Conservation (phyloP, 2,888 invertebrate species). For the Eustalomyia histrio region DNA sequence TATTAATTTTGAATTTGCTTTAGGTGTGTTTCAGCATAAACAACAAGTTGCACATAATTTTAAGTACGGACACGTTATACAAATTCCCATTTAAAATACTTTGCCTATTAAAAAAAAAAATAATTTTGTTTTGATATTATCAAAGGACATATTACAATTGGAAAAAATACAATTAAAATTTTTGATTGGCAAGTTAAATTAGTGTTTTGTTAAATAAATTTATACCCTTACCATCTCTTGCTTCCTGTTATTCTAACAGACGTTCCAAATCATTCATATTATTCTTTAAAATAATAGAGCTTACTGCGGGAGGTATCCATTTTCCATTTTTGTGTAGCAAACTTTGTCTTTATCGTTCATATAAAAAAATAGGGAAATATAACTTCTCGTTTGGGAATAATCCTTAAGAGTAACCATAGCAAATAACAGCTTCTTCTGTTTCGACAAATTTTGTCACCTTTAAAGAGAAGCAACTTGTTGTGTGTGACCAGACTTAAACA, state of each 20-base stretch:
- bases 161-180: too few relatives aligned
- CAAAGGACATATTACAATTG: too few relatives aligned
- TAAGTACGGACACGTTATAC: too few relatives aligned
- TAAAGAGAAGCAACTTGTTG: constrained; percentile 89
- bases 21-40: too few relatives aligned
- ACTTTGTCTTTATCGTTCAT: too few relatives aligned
- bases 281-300: constrained; percentile 90
- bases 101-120: too few relatives aligned
- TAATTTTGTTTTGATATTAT: too few relatives aligned
- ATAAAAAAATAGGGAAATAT: too few relatives aligned
- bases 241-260: constrained; percentile 82
- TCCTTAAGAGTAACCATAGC: constrained; percentile 98
- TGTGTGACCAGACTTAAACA: constrained; percentile 90
- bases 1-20: too few relatives aligned
- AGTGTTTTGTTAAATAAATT: neutral
- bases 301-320: constrained; percentile 93
- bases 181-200: too few relatives aligned
- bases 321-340: constrained; percentile 94
- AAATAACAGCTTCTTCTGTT: constrained; percentile 94
- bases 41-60: too few relatives aligned
- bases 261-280: constrained; percentile 89
- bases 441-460: constrained; percentile 91
- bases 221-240: constrained; percentile 80
- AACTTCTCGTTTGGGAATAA: constrained; percentile 93
- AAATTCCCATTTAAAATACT: too few relatives aligned